These are phyloP conservation scores for Sigmodon hispidus DNA, from an alignment of 2,113 vertebrate genomes.

Conservation along the genomic window DNA sequence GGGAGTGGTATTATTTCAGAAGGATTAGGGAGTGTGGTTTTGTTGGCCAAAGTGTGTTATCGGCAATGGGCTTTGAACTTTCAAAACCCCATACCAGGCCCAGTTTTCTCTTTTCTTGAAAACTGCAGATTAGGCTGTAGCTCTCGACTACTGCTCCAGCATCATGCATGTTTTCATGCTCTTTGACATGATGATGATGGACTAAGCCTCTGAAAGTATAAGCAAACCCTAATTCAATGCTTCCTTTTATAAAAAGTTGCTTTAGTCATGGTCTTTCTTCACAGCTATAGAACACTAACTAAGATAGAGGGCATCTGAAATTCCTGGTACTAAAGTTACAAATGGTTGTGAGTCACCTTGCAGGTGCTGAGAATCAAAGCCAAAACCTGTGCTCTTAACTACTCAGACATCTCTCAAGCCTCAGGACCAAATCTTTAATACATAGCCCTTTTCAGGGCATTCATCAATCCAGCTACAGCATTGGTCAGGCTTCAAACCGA, in stretches of 20 bases:
- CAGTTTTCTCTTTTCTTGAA: not conserved
- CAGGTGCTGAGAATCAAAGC: not conserved
- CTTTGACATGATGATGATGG: not conserved
- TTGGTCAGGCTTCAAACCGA: not conserved
- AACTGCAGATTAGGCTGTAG: not conserved
- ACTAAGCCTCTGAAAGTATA: not conserved
- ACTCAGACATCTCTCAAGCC: not conserved
- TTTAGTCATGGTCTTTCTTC: not conserved
- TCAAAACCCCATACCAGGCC: not conserved
- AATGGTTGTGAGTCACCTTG: not conserved
- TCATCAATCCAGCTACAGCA: not conserved
- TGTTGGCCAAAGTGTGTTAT: not conserved
- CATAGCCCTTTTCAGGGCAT: not conserved
- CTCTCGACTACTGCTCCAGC: not conserved
- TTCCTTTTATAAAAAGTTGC: not conserved
- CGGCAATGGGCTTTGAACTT: not conserved
- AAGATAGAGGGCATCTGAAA: not conserved
- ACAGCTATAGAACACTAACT: not conserved
- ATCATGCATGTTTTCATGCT: not conserved
- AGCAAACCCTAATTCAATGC: not conserved
- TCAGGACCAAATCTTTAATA: not conserved
- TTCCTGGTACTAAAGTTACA: not conserved
- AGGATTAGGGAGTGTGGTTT: not conserved
- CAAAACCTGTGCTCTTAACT: not conserved
- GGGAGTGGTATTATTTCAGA: not conserved